phyloP scores from a whole-genome alignment of 2,888 invertebrate genomes.

The Lysandra bellargus region DNA sequence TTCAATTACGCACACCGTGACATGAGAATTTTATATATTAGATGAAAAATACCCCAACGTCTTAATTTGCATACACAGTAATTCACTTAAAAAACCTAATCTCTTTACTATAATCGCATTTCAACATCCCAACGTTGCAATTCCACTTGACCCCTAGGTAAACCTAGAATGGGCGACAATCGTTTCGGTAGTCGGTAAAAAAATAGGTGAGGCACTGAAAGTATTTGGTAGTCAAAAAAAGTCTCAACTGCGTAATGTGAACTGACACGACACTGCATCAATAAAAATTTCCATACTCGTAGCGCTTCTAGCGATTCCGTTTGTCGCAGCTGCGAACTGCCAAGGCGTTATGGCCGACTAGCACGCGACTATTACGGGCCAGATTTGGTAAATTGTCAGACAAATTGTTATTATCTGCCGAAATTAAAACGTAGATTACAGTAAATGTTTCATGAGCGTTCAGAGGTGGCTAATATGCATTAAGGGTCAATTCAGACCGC shows the following conservation, averaged over 20 bases:
- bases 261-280: slow-evolving; percentile 2
- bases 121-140: no score
- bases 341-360: slow-evolving; percentile 47
- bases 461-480: not conserved
- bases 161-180: no score
- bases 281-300: slow-evolving; percentile 21
- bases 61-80: no score
- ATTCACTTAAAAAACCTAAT: no score
- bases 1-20: no score
- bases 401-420: slow-evolving; percentile 28
- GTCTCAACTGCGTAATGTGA: not conserved
- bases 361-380: slow-evolving; percentile 51
- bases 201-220: not conserved
- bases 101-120: no score
- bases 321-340: slow-evolving; percentile 44
- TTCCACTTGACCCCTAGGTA: no score
- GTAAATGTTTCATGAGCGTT: not conserved
- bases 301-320: slow-evolving; percentile 38
- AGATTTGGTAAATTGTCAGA: slow-evolving; percentile 33
- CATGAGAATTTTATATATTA: no score
- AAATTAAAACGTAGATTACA: slow-evolving; percentile 29
- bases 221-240: not conserved
- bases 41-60: no score
- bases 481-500: not conserved
- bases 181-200: no score